Conservation (phyloP, 1,140 invertebrate species). For the Drosophila fuyamai region DNA sequence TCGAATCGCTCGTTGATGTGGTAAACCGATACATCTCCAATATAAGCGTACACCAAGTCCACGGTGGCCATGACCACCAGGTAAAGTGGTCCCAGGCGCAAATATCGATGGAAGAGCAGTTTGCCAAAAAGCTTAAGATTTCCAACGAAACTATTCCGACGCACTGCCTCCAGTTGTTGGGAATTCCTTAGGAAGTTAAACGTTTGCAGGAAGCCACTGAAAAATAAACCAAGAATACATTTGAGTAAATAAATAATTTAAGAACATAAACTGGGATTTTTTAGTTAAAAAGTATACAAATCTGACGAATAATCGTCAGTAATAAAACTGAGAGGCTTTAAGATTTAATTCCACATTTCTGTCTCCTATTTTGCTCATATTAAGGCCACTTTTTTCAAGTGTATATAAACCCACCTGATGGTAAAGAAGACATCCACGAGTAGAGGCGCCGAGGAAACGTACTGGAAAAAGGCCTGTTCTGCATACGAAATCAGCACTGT, state of each 20-base stretch:
- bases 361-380: no score
- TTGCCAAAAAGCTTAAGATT: conserved; percentile 77
- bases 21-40: conserved; percentile 85
- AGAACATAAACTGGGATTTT: no score
- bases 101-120: conserved; percentile 76
- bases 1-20: conserved; percentile 85
- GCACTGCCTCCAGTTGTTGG: conserved; percentile 65
- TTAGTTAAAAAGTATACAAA: no score
- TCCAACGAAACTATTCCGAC: conserved; percentile 56
- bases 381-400: background rate
- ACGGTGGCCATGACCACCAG: conserved; percentile 85
- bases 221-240: background rate
- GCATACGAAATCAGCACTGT: conserved; percentile 78
- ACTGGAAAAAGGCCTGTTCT: conserved; percentile 79
- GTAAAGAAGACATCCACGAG: conserved; percentile 84
- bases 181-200: conserved; percentile 79
- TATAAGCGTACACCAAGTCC: conserved; percentile 85
- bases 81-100: conserved; percentile 86
- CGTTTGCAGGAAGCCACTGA: conserved; percentile 79
- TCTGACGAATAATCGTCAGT: no score
- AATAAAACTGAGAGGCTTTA: no score
- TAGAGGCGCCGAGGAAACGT: conserved; percentile 79
- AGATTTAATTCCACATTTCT: no score
- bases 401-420: conserved; percentile 62
- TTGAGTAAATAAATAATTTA: no score